A percentile compares a stretch with the other conserved stretches of the same genome.
phyloP scores from a whole-genome alignment of 2,113 vertebrate genomes.

The Toxotes jaculatrix region DNA sequence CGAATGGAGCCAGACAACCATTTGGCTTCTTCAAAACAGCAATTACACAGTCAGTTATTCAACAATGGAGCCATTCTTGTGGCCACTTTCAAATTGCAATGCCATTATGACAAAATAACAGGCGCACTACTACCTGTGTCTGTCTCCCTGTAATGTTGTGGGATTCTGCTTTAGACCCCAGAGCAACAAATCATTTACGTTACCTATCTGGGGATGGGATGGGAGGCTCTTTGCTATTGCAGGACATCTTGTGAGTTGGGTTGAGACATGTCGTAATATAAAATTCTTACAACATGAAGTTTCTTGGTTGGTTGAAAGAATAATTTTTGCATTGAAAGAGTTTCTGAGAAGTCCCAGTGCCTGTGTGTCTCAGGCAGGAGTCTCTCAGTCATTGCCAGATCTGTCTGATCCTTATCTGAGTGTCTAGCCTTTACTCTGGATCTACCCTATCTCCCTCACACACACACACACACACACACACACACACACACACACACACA shows the following conservation, averaged over 20 bases:
- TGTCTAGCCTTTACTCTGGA: slow-evolving; percentile 76
- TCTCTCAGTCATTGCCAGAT: slow-evolving; percentile 66
- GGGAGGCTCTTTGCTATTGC: not conserved
- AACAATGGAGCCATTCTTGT: slow-evolving; percentile 60
- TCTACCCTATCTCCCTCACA: slow-evolving; percentile 50
- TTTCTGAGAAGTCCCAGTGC: slow-evolving; percentile 25
- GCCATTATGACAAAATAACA: slow-evolving; percentile 49
- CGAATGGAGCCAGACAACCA: slow-evolving; percentile 56
- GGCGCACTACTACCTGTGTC: slow-evolving; percentile 16
- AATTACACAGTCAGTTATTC: slow-evolving; percentile 42
- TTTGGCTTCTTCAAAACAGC: slow-evolving; percentile 54
- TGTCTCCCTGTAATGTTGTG: slow-evolving; percentile 36
- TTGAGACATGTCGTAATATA: not conserved
- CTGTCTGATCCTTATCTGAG: slow-evolving; percentile 79
- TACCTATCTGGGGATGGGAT: not conserved
- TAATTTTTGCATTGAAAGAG: slow-evolving; percentile 24
- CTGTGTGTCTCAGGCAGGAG: slow-evolving; percentile 56
- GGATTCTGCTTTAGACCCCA: slow-evolving; percentile 24
- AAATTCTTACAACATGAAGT: not conserved
- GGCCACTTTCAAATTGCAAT: slow-evolving; percentile 40
- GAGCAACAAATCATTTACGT: not conserved
- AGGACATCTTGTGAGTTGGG: not conserved
- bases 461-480: slow-evolving; percentile 56
- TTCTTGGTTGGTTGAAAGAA: not conserved
- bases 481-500: slow-evolving; percentile 49